Percentiles rank a stretch among this genome's conserved stretches.
These are phyloP conservation scores for Alosa alosa DNA, from an alignment of 2,113 vertebrate species.

Conservation along the genomic window DNA sequence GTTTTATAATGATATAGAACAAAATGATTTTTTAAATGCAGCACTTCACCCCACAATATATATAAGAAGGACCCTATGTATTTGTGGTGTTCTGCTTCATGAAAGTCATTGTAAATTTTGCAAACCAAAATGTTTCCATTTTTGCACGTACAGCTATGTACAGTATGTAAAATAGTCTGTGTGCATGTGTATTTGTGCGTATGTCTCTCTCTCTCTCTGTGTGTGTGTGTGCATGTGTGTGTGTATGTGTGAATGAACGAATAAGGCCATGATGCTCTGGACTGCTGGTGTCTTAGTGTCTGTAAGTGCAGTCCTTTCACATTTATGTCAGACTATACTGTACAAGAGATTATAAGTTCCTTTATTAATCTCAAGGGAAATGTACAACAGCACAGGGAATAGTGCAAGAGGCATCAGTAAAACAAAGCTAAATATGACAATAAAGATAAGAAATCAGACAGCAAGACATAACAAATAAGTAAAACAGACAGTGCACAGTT, in stretches of 20 bases:
- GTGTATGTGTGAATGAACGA: not conserved
- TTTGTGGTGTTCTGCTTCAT: constrained; percentile 11
- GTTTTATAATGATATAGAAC: constrained; percentile 19
- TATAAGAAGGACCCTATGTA: not conserved
- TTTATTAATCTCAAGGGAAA: no score
- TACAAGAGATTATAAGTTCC: no score
- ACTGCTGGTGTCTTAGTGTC: not conserved
- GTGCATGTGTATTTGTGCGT: constrained; percentile 19
- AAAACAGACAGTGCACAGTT: no score
- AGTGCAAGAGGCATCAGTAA: no score
- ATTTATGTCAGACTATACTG: not conserved
- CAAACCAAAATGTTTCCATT: not conserved
- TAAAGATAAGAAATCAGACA: no score
- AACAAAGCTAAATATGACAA: no score
- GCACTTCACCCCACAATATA: not conserved
- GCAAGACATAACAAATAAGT: no score
- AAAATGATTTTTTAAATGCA: not conserved
- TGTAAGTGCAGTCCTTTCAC: not conserved
- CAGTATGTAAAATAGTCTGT: not conserved
- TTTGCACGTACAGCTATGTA: not conserved
- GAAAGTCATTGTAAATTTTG: constrained; percentile 11
- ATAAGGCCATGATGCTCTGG: not conserved
- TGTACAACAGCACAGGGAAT: no score
- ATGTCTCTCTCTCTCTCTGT: not conserved
- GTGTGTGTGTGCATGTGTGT: constrained; percentile 26